Evolutionary conservation across 2,888 invertebrate genomes (phyloP), one percentile per base, ranked within the genome.

Genomic region (Oscheius onirici): DNA sequence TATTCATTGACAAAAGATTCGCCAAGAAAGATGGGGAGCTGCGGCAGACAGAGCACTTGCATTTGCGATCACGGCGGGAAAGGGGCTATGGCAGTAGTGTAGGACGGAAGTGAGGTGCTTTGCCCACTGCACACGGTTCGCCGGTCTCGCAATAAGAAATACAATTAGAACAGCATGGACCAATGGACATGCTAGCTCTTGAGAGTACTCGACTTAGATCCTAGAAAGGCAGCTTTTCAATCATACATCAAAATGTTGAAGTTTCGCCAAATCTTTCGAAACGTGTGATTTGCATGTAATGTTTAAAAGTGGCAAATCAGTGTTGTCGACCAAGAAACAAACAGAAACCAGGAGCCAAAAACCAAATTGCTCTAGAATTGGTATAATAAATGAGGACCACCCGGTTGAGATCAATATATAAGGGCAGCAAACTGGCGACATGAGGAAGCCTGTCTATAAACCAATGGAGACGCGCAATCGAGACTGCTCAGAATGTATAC

Each of bases 391-490:
- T 49, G 17, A 17, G 49, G 46, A 46, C 51, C 46, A 63, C 46
- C 63, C 63, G 46, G 46, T 11, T n/a, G 26, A 63, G 63, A 63
- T 63, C 63, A 63, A 49, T 15, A 20, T 49, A 63, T 49, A 63
- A 63, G 63, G 49, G 63, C 51, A 63, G 63, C 63, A 63, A 63
- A 44, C 58, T 49, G 63, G 63, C 63, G 63, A 63, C 63, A 63
- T 63, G 63, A 63, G 63, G 63, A 63, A 63, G 63, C 63, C 63
- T 63, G 63, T 49, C 49, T 63, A 63, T 63, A 63, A 63, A 63
- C 63, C 63, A 63, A 63, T 46, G 49, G 46, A 63, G 55, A 41
- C 60, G 60, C 60, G 63, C 34, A 49, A 63, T 44, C 49, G 49
- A 46, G 46, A 20, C 34, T 1, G 49, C 17, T 44, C 60, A 17